Base-by-base conservation (phyloP, 1,140 invertebrate genomes). In the Saccostrea echinata region DNA sequence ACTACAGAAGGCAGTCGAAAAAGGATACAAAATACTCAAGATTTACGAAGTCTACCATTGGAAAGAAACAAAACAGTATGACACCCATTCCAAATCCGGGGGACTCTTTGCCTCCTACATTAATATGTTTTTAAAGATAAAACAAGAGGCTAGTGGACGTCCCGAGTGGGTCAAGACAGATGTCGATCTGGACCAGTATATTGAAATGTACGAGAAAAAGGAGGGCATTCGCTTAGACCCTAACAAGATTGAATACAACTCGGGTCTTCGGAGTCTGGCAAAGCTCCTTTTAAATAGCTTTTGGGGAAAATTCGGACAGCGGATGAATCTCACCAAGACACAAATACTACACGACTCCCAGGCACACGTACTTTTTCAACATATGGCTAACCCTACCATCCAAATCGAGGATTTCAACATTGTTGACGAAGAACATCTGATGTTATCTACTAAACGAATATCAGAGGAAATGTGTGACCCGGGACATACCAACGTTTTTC, bases 191-290 rank as follows among this genome's bases (percentile, higher is more conserved):
- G 16, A 61, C 12, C 76, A 85, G 91, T 95, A 95, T 85, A 91
- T 95, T 9, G 30, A 18, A 21, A 27, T 82, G 18, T 86, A 89
- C 82, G 9, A 76, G 6, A 12, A n/a, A 35, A 84, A 89, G 11
- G 93, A 95, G 91, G 93, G 93, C n/a, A 88, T 96, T 64, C 51
- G 82, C 21, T 85, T 96, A 24, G 92, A 95, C 51, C 61, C 27
- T 6, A 68, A 90, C 24, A 92, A 93, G 55, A 94, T 95, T 57
- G 84, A 61, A 43, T 89, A 92, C 81, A 95, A 95, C 88, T 89
- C 92, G 0, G 94, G 94, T 24, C n/a, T 89, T 21, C 18, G 92
- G 51, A 55, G 80, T 24, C 27, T 92, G 24, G 85, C 91, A 18
- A 93, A 92, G 71, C 52, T 92, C 0, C 24, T 57, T 13, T 57